Evolutionary conservation across 2,797 vertebrate genomes (phyloP).

Genomic region (Clarias platycephalus): DNA sequence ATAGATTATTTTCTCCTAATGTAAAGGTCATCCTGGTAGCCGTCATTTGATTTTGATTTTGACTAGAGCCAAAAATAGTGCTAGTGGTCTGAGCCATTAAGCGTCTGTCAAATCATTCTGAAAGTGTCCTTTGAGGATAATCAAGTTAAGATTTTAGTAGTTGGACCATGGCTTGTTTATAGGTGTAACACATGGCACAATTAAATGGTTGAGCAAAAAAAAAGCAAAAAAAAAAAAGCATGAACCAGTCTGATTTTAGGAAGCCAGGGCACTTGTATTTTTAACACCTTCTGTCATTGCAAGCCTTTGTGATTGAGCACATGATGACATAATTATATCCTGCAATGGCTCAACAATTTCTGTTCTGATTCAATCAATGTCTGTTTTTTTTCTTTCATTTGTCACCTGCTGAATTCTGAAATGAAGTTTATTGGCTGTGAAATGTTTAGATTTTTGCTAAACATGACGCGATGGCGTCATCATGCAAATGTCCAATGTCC

Average conservation of each 20-base stretch:
- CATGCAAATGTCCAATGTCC: not conserved
- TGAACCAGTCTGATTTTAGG: slow-evolving; percentile 23
- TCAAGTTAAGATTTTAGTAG: slow-evolving; percentile 35
- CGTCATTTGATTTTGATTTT: slow-evolving; percentile 12
- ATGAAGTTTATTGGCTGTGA: not conserved
- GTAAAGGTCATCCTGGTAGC: slow-evolving; percentile 12
- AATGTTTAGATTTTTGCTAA: not conserved
- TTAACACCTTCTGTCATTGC: not conserved
- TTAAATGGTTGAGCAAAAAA: slow-evolving; percentile 22
- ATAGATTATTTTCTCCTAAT: slow-evolving; percentile 10
- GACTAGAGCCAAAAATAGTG: not conserved
- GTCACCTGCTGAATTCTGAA: not conserved
- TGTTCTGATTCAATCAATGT: too few species aligned
- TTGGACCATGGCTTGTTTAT: slow-evolving; percentile 49
- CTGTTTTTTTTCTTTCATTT: not conserved
- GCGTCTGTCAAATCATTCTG: slow-evolving; percentile 10
- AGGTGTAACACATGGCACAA: slow-evolving; percentile 23
- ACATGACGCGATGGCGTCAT: not conserved
- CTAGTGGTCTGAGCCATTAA: slow-evolving; percentile 1
- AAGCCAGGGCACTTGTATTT: not conserved
- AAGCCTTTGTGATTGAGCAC: not conserved
- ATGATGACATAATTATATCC: not conserved
- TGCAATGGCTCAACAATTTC: not conserved
- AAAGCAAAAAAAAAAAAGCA: not conserved
- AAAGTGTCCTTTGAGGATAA: not conserved